Percentiles rank a stretch among this genome's conserved stretches.
Evolutionary conservation across 2,113 vertebrate genomes (phyloP).

Genomic region (Tragulus kanchil): DNA sequence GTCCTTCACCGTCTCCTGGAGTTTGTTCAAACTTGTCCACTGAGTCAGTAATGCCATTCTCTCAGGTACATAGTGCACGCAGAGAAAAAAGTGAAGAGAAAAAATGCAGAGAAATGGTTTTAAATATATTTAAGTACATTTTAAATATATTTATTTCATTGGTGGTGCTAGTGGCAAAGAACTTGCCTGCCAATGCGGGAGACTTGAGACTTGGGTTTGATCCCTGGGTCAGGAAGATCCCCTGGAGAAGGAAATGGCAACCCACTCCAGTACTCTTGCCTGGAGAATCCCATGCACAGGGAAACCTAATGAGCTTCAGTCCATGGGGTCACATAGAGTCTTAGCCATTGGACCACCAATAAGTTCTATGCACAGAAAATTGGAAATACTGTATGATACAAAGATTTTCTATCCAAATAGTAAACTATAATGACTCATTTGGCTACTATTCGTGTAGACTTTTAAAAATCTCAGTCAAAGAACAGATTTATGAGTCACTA

Average conservation of each 20-base stretch:
- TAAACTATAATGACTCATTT: background rate
- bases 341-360: background rate
- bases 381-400: background rate
- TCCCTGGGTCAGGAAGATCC: background rate
- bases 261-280: background rate
- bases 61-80: background rate
- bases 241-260: background rate
- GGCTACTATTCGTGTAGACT: background rate
- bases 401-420: background rate
- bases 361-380: background rate
- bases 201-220: background rate
- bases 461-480: background rate
- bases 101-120: background rate
- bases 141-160: background rate
- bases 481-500: background rate
- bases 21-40: no score
- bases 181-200: background rate
- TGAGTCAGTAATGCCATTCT: background rate
- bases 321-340: background rate
- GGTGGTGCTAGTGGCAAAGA: background rate
- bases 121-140: background rate
- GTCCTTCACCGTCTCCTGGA: no score
- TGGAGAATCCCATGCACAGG: background rate
- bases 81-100: background rate
- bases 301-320: background rate